Evolutionary conservation across 2,113 vertebrate genomes (phyloP).

Genomic region (Regulus satrapa): DNA sequence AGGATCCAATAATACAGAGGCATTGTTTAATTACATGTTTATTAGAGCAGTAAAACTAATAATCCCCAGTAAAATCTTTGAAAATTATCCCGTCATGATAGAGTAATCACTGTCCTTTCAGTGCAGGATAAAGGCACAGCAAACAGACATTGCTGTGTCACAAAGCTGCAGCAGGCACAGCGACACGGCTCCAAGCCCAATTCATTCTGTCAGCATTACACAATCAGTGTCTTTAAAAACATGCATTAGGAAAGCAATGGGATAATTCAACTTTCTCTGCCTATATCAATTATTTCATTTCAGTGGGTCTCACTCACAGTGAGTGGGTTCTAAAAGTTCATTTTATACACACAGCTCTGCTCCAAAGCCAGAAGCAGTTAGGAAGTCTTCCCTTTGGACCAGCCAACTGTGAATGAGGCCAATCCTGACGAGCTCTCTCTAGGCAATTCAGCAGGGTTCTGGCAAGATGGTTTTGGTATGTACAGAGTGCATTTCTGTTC

Average conservation of each 20-base stretch:
- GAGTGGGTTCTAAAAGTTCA: background rate
- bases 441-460: background rate
- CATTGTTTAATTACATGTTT: slow-evolving; percentile 59
- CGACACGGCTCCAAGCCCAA: accelerated
- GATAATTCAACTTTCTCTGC: background rate
- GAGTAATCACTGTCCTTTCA: slow-evolving; percentile 41
- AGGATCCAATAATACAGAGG: slow-evolving; percentile 30
- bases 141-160: background rate
- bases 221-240: background rate
- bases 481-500: background rate
- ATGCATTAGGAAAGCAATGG: background rate
- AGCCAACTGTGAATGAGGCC: background rate
- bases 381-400: background rate
- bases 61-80: slow-evolving; percentile 58
- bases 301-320: background rate
- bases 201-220: background rate
- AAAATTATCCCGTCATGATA: slow-evolving; percentile 32
- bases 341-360: background rate
- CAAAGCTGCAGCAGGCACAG: background rate
- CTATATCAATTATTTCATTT: background rate
- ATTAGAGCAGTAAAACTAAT: slow-evolving; percentile 65
- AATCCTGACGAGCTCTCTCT: background rate
- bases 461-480: background rate
- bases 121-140: background rate
- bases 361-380: background rate